Conservation (phyloP, 2,113 vertebrate genomes). For the Zootoca vivipara region DNA sequence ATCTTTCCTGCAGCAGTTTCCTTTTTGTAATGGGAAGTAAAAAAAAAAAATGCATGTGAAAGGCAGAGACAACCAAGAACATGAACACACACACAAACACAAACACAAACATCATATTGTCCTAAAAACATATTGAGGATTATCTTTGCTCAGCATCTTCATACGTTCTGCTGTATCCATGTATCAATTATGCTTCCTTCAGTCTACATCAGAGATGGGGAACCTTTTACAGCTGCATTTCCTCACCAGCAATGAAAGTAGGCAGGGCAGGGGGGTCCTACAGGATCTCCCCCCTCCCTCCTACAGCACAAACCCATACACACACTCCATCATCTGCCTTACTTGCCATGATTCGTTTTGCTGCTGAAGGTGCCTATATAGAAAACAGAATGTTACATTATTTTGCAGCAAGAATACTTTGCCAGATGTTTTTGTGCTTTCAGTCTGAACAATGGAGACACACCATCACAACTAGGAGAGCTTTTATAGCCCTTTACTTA, state of each 20-base stretch:
- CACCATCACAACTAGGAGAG: no score
- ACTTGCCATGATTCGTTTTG: no score
- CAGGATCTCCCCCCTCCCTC: no score
- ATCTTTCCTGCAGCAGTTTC: not conserved
- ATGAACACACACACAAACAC: not conserved
- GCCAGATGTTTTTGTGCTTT: not conserved
- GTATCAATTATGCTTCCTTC: not conserved
- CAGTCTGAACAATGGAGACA: no score
- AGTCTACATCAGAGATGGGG: not conserved
- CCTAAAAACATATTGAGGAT: not conserved
- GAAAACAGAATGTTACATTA: not conserved
- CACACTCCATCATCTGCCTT: no score
- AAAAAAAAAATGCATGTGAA: not conserved
- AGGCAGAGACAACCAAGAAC: not conserved
- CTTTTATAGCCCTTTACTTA: no score
- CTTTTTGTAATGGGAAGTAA: constrained; percentile 24
- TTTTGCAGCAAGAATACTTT: not conserved
- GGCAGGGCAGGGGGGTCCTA: no score
- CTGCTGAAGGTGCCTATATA: not conserved
- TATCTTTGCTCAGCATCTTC: not conserved
- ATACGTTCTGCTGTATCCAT: not conserved
- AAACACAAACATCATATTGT: not conserved
- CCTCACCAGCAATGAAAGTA: no score
- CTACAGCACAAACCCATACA: no score
- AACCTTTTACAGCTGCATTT: no score